Conservation (phyloP, 2,888 invertebrate genomes). For the Spialia ferax region DNA sequence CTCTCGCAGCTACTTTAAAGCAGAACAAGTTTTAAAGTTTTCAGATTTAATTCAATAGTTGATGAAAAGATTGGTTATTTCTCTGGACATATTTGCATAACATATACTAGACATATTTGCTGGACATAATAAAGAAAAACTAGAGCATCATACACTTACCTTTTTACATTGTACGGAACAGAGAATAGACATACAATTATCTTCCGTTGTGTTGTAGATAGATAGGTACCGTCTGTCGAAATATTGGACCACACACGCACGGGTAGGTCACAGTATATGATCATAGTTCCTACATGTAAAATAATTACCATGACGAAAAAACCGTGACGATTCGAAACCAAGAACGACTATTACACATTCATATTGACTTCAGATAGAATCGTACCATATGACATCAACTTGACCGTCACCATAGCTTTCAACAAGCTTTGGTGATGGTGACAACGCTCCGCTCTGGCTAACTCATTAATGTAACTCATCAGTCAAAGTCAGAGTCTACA, state of each 20-base stretch:
- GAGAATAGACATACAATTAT: too few species aligned
- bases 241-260: conserved; percentile 41
- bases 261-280: conserved; percentile 14
- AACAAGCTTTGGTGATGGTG: conserved; percentile 43
- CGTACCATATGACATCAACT: conserved; percentile 34
- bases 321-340: conserved; percentile 37
- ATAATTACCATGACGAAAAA: conserved; percentile 40
- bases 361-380: conserved; percentile 20
- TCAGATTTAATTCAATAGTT: neutral
- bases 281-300: conserved; percentile 29
- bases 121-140: too few species aligned
- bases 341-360: conserved; percentile 35
- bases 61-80: neutral
- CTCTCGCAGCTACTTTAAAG: neutral
- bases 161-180: neutral
- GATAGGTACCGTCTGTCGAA: neutral
- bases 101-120: too few species aligned
- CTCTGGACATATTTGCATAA: too few species aligned
- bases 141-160: too few species aligned
- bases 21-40: neutral
- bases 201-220: neutral
- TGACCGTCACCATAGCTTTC: conserved; percentile 4
- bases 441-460: conserved; percentile 35
- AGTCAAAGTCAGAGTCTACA: conserved; percentile 59
- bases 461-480: conserved; percentile 56